Base-by-base conservation (phyloP, 64 coral and sea anemone genomes). In the Exaiptasia diaphana region DNA sequence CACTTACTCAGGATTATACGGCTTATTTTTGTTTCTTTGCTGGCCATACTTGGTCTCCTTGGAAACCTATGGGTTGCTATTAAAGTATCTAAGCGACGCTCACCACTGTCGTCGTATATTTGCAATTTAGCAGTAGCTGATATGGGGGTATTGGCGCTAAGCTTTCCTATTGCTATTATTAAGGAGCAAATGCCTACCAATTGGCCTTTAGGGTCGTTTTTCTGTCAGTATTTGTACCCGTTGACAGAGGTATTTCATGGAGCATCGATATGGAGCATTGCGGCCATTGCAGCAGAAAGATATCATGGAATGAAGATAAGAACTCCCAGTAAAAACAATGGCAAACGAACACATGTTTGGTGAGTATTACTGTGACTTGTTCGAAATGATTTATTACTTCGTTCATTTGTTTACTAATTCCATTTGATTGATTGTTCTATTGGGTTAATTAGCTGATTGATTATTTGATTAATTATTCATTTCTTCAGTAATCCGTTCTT, bases 91-190 rank as follows among this genome's bases (percentile, higher is more conserved):
- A 50, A 85, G 21, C 27, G 73, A 10, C 84, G 59, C 22, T 78
- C 84, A 3, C 72, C 60, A 13, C 42, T 87, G 42, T 62, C 70
- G 42, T 75, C 65, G 31, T 87, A 67, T 32, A 87, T 78, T 34
- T 32, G 61, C 26, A 87, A 87, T 50, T 56, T 87, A 37, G 84
- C 84, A 13, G 25, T 87, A 5, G 84, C 84, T 1, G 84, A 87
- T 17, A 77, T 87, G 23, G 84, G 84, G 21, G 45, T 87, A 4
- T 13, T 87, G 22, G 34, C 59, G 2, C 18, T 76, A 15, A 67
- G 34, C 23, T 87, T 77, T 32, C 73, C 84, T 5, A 87, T 87
- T 27, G 73, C 84, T 22, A 70, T 87, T 25, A 75, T 68, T 4
- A 31, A 69, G 37, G 73, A 78, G 17, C 33, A 58, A 44, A 24